Evolutionary conservation across 2,797 vertebrate genomes (phyloP).

Genomic region (Cyprinodon diabolis): DNA sequence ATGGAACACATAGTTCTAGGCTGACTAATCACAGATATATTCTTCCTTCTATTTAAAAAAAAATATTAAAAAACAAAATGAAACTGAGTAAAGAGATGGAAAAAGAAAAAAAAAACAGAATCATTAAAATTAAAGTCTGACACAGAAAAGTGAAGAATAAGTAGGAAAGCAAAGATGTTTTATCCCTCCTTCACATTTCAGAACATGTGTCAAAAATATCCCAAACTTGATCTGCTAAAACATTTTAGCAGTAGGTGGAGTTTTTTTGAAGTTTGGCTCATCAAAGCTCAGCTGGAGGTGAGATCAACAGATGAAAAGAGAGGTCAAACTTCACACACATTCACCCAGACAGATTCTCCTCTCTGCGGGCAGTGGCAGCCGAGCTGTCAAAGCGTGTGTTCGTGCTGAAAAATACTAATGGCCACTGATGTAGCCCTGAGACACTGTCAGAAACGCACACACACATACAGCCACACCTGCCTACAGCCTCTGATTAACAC

Average conservation of each 20-base stretch:
- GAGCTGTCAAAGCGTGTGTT: conserved; percentile 67
- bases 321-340: conserved; percentile 41
- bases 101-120: background rate
- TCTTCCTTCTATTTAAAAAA: background rate
- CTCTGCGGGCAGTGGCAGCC: conserved; percentile 33
- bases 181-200: conserved; percentile 16
- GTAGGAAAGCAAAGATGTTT: background rate
- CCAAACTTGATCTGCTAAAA: conserved; percentile 31
- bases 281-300: conserved; percentile 56
- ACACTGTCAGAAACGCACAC: conserved; percentile 44
- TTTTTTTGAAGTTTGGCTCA: conserved; percentile 15
- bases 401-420: conserved; percentile 62
- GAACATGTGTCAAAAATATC: conserved; percentile 38
- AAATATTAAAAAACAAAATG: background rate
- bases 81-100: background rate
- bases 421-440: conserved; percentile 63
- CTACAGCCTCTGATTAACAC: conserved; percentile 52
- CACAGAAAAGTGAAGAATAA: background rate
- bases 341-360: conserved; percentile 13
- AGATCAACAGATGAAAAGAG: conserved; percentile 53
- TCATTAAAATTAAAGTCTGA: background rate
- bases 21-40: background rate
- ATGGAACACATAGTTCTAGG: background rate
- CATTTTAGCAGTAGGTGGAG: conserved; percentile 3
- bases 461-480: conserved; percentile 33